These are phyloP conservation scores for Tupiocoris notatus DNA, from an alignment of 2,888 invertebrate species.

Conservation along the genomic window DNA sequence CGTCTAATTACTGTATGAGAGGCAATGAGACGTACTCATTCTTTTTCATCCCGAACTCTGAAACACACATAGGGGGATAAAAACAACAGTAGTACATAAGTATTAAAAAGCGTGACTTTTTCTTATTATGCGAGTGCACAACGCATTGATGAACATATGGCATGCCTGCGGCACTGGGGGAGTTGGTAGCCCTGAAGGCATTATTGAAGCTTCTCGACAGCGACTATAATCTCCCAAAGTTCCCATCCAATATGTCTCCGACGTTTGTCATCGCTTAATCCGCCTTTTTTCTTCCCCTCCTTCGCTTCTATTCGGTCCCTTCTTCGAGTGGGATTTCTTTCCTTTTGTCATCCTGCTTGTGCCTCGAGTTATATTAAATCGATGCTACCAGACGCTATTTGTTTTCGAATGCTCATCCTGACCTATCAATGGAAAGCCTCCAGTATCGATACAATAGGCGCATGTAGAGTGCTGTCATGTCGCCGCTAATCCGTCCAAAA, in stretches of 20 bases:
- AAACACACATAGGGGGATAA: too few relatives aligned
- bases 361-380: neutral
- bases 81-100: neutral
- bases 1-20: too few relatives aligned
- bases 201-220: neutral
- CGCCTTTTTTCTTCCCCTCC: conserved; percentile 5
- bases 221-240: neutral
- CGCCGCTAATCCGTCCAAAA: neutral
- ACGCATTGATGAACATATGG: neutral
- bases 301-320: too few relatives aligned
- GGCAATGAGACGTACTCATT: too few relatives aligned
- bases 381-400: neutral
- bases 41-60: too few relatives aligned
- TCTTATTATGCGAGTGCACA: neutral
- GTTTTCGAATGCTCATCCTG: neutral
- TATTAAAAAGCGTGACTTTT: neutral
- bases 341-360: neutral
- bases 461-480: too few relatives aligned
- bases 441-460: neutral
- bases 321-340: neutral
- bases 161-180: neutral
- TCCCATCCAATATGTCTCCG: conserved; percentile 37
- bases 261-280: conserved; percentile 36
- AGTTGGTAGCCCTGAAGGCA: neutral
- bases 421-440: too few relatives aligned